Base-by-base conservation (phyloP, 2,888 invertebrate species). In the Bombylius discolor region DNA sequence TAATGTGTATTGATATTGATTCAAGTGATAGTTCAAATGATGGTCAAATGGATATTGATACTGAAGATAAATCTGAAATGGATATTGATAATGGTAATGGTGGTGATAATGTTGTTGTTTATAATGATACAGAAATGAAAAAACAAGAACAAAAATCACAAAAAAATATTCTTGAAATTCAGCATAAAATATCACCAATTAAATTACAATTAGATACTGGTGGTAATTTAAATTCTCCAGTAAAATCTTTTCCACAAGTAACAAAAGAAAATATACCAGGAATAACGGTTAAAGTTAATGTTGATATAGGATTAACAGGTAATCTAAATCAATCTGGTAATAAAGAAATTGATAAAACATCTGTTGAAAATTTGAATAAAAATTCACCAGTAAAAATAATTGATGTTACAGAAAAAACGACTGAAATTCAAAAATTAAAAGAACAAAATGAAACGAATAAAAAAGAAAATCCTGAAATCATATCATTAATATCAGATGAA, bases 121-220 rank as follows among this genome's bases (percentile, higher is more conserved):
- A 11, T 42, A 53, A 48, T 49, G 55, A 55, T 39, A 46, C 50
- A n/a, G 52, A 55, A 42, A 55, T 55, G 55, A 13, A 31, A 8
- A 23, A 23, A 23, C 23, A 23, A 23, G 23, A 23, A 2, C 1
- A 23, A 2, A 23, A 23, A 23, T 23, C 23, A 23, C 23, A 23
- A 23, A 23, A 23, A 23, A 23, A 23, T 23, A 23, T 23, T 23
- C 23, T 23, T 23, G 23, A 23, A 23, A 23, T 23, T 23, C 23
- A 23, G 3, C 23, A 23, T 23, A 23, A 23, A 23, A 23, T 23
- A 23, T 23, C 23, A 23, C 23, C 23, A 23, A 23, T 23, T 23
- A 23, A 23, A 23, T 23, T 23, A 23, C 23, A 23, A 23, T 23
- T 23, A 23, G 23, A 23, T 23, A 23, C 23, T 23, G 23, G 23